Base-by-base conservation (phyloP, 2,113 vertebrate genomes). In the Barbus barbus region DNA sequence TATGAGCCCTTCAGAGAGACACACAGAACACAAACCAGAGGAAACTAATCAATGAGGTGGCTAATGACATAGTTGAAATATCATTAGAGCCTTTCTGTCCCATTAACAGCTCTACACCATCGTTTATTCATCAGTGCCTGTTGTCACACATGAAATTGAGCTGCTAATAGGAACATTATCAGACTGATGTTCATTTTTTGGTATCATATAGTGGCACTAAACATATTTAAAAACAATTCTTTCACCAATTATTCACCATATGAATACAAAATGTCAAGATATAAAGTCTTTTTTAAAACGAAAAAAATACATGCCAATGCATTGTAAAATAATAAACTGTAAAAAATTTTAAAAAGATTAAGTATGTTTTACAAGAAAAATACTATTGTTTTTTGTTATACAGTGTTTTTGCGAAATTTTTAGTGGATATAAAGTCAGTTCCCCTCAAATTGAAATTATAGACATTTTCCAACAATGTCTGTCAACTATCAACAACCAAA, bases 1-100 rank as follows among this genome's bases (percentile, higher is more conserved):
- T 81, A 97, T 95, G 73, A 91, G 46, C 63, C 96, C 96, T 97
- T 86, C 8, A 81, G 8, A 78, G 20, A 85, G 14, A 67, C 60
- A 72, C 74, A 78, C 67, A 79, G 5, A 38, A 6, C 9, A 9
- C 9, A 41, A 9, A 33, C 74, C 22, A 51, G 0, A 81, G 31
- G 75, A 2, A 6, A 41, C 22, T 1, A 28, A 78, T 84, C 67
- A 63, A 84, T 79, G 41, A 56, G 20, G 69, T 63, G 58, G 58
- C 28, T 74, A 41, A 83, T 83, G 38, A 44, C 14, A 20, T 5
- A 31, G 48, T 56, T n/a, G 20, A 87, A 86, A 76, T 71, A 51
- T 77, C 82, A 78, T 78, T 86, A 86, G 38, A 26, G 22, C 20
- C 41, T 72, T 78, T 60, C 18, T 56, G 48, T 24, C 63, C 22